Percentiles rank a stretch among this genome's conserved stretches.
phyloP scores from a whole-genome alignment of 2,797 vertebrate genomes.

The Enteromius thamalakanensis region DNA sequence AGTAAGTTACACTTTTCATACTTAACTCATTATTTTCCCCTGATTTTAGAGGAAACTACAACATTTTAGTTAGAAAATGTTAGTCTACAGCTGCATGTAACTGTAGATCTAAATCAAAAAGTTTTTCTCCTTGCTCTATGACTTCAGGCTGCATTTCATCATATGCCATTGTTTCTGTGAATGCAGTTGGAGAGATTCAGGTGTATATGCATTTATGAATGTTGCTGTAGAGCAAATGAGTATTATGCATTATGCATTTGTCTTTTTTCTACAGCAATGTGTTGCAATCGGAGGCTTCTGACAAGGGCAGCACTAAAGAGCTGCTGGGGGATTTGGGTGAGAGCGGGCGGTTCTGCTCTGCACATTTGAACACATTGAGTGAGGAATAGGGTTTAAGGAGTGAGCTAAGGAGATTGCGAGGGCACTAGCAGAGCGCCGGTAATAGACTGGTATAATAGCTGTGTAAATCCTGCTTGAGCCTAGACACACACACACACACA shows the following conservation, averaged over 20 bases:
- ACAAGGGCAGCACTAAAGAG: slow-evolving; percentile 13
- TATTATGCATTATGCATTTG: slow-evolving; percentile 22
- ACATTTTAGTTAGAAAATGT: neutral
- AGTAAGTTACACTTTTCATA: neutral
- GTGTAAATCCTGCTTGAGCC: slow-evolving; percentile 58
- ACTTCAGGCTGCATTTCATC: slow-evolving; percentile 31
- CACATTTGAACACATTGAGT: slow-evolving; percentile 46
- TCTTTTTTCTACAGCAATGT: neutral
- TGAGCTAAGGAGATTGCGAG: slow-evolving; percentile 58
- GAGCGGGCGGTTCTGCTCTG: slow-evolving; percentile 25
- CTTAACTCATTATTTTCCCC: neutral
- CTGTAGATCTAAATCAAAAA: slow-evolving; percentile 1
- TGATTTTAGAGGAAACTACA: neutral
- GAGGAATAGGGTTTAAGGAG: slow-evolving; percentile 45
- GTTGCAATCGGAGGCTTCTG: neutral
- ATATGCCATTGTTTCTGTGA: slow-evolving; percentile 6
- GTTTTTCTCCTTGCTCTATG: neutral
- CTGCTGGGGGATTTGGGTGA: slow-evolving; percentile 15
- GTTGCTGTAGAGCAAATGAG: neutral
- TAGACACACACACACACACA: slow-evolving; percentile 26
- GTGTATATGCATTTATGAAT: neutral
- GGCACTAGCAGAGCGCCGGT: slow-evolving; percentile 50
- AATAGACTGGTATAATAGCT: slow-evolving; percentile 60
- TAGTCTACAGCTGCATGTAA: neutral
- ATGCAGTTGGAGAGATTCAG: neutral